Percentiles rank a stretch among this genome's conserved stretches.
Evolutionary conservation across 2,797 vertebrate species (phyloP).

Genomic region (Malacoctenus gilli): DNA sequence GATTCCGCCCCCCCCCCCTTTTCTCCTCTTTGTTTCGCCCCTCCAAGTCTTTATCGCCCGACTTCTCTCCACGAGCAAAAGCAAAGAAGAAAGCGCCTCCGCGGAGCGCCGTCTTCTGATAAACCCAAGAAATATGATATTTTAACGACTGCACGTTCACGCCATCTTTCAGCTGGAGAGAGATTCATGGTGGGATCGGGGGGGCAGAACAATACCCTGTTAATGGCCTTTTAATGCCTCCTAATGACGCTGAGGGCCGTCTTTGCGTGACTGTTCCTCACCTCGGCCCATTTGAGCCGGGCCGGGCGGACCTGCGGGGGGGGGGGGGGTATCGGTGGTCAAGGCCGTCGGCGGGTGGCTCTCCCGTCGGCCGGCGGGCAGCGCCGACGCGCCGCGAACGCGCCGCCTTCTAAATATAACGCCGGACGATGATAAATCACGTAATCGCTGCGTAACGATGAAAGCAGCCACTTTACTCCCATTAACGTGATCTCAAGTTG

Average conservation of each 20-base stretch:
- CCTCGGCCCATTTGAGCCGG: slow-evolving; percentile 54
- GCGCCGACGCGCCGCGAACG: slow-evolving; percentile 23
- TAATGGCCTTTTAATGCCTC: slow-evolving; percentile 74
- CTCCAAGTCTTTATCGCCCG: slow-evolving; percentile 18
- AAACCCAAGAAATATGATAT: slow-evolving; percentile 45
- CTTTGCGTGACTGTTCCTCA: slow-evolving; percentile 43
- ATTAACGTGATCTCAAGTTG: slow-evolving; percentile 45
- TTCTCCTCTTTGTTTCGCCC: slow-evolving; percentile 40
- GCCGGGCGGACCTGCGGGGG: slow-evolving; percentile 35
- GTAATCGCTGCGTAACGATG: slow-evolving; percentile 38
- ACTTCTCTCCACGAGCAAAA: slow-evolving; percentile 36
- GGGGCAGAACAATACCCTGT: slow-evolving; percentile 58
- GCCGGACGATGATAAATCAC: slow-evolving; percentile 34
- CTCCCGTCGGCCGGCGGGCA: slow-evolving; percentile 26
- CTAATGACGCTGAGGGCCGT: slow-evolving; percentile 58
- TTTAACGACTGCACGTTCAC: slow-evolving; percentile 36
- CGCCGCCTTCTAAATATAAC: slow-evolving; percentile 29
- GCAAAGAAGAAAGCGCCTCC: slow-evolving; percentile 22
- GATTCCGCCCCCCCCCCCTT: slow-evolving; percentile 18
- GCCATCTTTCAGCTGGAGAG: slow-evolving; percentile 48
- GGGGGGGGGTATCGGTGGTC: slow-evolving; percentile 42
- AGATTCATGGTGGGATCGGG: slow-evolving; percentile 46
- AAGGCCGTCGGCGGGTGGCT: slow-evolving; percentile 40
- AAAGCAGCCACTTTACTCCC: slow-evolving; percentile 48
- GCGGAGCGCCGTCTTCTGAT: slow-evolving; percentile 25